These are phyloP conservation scores for Gymnoscelis rufifasciata DNA, from an alignment of 2,888 invertebrate species.

Conservation along the genomic window DNA sequence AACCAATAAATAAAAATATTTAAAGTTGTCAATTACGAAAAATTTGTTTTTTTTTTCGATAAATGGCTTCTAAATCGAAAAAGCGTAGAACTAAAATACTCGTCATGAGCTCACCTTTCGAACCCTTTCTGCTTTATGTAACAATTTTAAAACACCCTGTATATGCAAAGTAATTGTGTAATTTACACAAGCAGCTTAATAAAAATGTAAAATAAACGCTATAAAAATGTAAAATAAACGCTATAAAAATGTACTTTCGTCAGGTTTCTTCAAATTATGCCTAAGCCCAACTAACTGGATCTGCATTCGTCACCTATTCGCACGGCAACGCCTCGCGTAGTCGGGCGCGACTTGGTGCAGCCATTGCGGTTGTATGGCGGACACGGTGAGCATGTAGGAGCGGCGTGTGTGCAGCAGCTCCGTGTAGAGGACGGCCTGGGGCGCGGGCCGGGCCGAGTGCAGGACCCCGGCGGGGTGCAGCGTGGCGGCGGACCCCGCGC, in stretches of 20 bases:
- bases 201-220: no score
- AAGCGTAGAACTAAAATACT: no score
- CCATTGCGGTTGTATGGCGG: conserved; percentile 90
- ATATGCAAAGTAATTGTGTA: no score
- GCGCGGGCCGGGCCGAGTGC: conserved; percentile 77
- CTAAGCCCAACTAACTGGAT: conserved; percentile 7
- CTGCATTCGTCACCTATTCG: conserved; percentile 48
- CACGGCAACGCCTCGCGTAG: conserved; percentile 58
- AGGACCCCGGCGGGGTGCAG: conserved; percentile 92
- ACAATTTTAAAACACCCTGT: no score
- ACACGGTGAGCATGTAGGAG: conserved; percentile 87
- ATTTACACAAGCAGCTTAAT: no score
- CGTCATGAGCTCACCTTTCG: no score
- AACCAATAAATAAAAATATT: no score
- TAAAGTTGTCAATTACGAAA: no score
- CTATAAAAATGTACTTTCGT: not conserved
- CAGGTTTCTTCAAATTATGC: conserved; percentile 10
- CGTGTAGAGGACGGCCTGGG: conserved; percentile 87
- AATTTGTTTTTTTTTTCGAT: no score
- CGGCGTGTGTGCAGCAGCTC: conserved; percentile 93
- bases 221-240: not conserved
- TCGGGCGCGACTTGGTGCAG: conserved; percentile 71
- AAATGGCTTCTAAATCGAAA: no score
- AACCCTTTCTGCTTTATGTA: no score
- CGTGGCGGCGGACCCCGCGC: conserved; percentile 73